Evolutionary conservation across 2,113 vertebrate genomes (phyloP).

Genomic region (Malurus melanocephalus): DNA sequence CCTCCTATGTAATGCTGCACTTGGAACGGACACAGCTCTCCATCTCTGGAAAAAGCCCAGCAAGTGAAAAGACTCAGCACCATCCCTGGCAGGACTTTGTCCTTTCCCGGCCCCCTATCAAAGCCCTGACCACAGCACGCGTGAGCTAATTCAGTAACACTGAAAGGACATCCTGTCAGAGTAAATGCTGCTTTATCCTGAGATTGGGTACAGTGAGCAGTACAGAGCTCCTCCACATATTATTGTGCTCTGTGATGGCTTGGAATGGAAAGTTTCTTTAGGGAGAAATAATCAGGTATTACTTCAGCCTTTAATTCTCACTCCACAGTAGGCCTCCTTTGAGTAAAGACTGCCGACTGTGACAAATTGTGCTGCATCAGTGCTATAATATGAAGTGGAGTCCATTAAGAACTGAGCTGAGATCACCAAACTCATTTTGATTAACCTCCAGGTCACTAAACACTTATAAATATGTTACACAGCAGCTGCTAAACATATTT

Average conservation of each 20-base stretch:
- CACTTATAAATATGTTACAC: slow-evolving; percentile 41
- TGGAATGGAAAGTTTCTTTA: slow-evolving; percentile 31
- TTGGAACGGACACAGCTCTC: neutral
- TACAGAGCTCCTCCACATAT: neutral
- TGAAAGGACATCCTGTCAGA: neutral
- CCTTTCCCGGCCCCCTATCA: neutral
- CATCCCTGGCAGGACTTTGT: neutral
- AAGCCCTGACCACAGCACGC: neutral
- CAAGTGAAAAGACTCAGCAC: neutral
- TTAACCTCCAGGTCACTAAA: slow-evolving; percentile 52
- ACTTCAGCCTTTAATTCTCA: slow-evolving; percentile 44
- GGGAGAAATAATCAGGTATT: slow-evolving; percentile 40
- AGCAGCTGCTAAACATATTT: slow-evolving; percentile 49
- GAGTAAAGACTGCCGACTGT: slow-evolving; percentile 44
- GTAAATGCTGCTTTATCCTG: neutral
- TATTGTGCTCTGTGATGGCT: neutral
- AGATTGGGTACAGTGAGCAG: neutral
- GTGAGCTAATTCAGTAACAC: neutral
- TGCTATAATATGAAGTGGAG: slow-evolving; percentile 24
- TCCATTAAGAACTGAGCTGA: slow-evolving; percentile 48
- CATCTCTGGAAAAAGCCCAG: neutral
- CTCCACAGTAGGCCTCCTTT: slow-evolving; percentile 23
- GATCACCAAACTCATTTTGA: slow-evolving; percentile 45
- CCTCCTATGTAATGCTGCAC: neutral
- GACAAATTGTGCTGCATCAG: slow-evolving; percentile 64